These are phyloP conservation scores for Trigoniulus corallinus DNA, from an alignment of 1,140 invertebrate genomes.

Conservation along the genomic window DNA sequence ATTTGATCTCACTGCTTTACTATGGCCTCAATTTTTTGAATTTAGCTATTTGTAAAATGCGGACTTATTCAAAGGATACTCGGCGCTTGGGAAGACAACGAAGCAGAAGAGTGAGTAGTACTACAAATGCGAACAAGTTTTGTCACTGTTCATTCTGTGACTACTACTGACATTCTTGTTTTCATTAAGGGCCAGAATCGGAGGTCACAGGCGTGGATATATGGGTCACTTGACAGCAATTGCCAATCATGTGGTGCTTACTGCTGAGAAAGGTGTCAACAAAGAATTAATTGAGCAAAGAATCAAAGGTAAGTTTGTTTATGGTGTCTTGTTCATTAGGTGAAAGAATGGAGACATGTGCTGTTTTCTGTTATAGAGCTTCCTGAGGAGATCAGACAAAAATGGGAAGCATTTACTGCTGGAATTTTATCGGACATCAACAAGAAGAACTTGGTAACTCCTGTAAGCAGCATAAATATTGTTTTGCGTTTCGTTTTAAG, in stretches of 20 bases:
- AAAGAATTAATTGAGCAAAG: constrained; percentile 23
- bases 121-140: background rate
- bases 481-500: no score
- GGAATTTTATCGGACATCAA: constrained; percentile 39
- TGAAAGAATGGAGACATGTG: constrained; percentile 7
- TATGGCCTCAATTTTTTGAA: background rate
- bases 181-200: constrained; percentile 25
- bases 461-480: no score
- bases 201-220: constrained; percentile 41
- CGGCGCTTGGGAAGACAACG: constrained; percentile 45
- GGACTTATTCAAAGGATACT: constrained; percentile 45
- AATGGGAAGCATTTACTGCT: constrained; percentile 41
- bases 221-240: constrained; percentile 63
- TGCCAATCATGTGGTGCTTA: constrained; percentile 40
- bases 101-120: constrained; percentile 28
- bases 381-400: constrained; percentile 32
- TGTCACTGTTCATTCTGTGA: background rate
- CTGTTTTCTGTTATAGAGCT: constrained; percentile 35
- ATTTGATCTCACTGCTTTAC: background rate
- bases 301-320: constrained; percentile 19
- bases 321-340: background rate
- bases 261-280: constrained; percentile 27
- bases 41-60: constrained; percentile 46
- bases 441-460: constrained; percentile 36
- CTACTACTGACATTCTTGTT: constrained; percentile 4